Evolutionary conservation across 1,140 invertebrate species (phyloP).

Genomic region (Lucilia sericata): DNA sequence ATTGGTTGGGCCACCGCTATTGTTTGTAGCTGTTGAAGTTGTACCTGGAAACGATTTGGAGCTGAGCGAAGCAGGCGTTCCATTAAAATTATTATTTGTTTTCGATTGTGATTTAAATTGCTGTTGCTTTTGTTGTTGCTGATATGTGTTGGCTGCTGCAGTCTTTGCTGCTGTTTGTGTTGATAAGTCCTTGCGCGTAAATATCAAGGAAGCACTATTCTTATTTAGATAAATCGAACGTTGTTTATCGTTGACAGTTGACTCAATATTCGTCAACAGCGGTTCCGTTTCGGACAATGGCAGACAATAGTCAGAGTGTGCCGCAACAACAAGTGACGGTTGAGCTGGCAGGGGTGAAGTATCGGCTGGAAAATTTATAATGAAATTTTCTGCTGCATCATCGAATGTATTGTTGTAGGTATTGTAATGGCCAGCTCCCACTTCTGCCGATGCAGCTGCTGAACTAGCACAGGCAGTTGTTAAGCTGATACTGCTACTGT

Average conservation of each 20-base stretch:
- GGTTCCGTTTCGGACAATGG: constrained; percentile 65
- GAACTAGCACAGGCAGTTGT: constrained; percentile 47
- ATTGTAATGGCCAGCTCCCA: too few species aligned
- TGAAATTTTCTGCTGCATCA: constrained; percentile 64
- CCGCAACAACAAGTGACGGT: neutral
- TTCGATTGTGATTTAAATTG: constrained; percentile 31
- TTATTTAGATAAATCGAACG: constrained; percentile 62
- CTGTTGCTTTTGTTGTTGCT: constrained; percentile 39
- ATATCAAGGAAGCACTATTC: constrained; percentile 65
- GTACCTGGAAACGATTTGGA: neutral
- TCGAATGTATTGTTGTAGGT: constrained; percentile 55
- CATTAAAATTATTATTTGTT: constrained; percentile 35
- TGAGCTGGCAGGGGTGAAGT: constrained; percentile 55
- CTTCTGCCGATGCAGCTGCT: neutral
- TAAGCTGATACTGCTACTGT: constrained; percentile 37
- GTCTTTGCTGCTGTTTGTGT: constrained; percentile 38
- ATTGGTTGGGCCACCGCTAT: neutral
- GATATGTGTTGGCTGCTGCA: constrained; percentile 4
- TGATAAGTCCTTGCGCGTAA: constrained; percentile 61
- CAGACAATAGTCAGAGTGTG: constrained; percentile 47
- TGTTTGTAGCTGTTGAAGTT: neutral
- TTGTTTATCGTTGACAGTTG: constrained; percentile 60
- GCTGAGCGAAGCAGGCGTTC: neutral
- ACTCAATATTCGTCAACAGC: constrained; percentile 62
- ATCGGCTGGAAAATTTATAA: constrained; percentile 64